Conservation (phyloP, 2,888 invertebrate species). For the Tinea trinotella region DNA sequence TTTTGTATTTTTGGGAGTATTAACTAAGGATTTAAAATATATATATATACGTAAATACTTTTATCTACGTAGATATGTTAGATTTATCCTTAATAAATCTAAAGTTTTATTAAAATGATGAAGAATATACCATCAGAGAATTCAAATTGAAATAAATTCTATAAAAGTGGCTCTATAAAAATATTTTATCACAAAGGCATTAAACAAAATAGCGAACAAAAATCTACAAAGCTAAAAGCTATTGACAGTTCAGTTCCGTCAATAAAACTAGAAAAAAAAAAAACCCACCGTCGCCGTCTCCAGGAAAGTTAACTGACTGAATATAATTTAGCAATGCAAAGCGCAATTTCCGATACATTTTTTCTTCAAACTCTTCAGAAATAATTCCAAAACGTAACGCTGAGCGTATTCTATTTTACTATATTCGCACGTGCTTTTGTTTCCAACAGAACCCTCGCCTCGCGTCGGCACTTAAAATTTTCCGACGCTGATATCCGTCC, state of each 20-base stretch:
- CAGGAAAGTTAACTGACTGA: conserved; percentile 14
- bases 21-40: too few relatives aligned
- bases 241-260: conserved; percentile 2
- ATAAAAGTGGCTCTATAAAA: too few relatives aligned
- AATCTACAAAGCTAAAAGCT: neutral
- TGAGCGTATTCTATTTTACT: conserved; percentile 7
- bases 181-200: neutral
- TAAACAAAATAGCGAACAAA: neutral
- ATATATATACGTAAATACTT: too few relatives aligned
- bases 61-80: too few relatives aligned
- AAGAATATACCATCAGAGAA: too few relatives aligned
- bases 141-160: too few relatives aligned
- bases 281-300: neutral
- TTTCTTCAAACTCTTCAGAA: conserved; percentile 17
- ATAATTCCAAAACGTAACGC: neutral
- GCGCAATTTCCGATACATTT: conserved; percentile 13
- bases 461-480: conserved; percentile 53
- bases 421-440: conserved; percentile 34
- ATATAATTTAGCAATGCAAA: conserved; percentile 1
- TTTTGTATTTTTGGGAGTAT: too few relatives aligned
- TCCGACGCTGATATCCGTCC: conserved; percentile 39
- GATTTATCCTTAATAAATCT: too few relatives aligned
- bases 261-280: conserved; percentile 1
- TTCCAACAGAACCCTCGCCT: conserved; percentile 35
- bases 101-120: too few relatives aligned